phyloP scores from a whole-genome alignment of 2,113 vertebrate genomes.

The Oreotrochilus melanogaster region DNA sequence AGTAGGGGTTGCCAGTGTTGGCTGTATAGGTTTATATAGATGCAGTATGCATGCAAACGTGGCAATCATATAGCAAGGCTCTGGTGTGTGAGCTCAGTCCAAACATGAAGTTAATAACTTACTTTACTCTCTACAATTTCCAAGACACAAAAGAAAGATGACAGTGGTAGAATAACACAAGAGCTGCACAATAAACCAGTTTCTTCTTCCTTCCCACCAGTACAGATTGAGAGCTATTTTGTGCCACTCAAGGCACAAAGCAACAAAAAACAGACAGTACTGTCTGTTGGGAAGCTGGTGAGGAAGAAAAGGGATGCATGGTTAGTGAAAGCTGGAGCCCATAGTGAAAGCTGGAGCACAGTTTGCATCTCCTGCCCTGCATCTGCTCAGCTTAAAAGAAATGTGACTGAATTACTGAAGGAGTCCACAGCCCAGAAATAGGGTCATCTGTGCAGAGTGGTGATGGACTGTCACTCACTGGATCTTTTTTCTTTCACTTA shows the following conservation, averaged over 20 bases:
- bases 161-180: not conserved
- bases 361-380: not conserved
- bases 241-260: not conserved
- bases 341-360: not conserved
- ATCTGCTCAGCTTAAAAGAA: not conserved
- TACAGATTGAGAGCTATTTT: not conserved
- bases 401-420: not conserved
- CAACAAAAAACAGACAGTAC: not conserved
- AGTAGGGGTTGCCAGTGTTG: not conserved
- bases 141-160: not conserved
- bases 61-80: not conserved
- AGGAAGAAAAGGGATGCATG: not conserved
- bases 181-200: not conserved
- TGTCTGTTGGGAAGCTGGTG: not conserved
- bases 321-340: not conserved
- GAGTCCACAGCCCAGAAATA: too few relatives aligned
- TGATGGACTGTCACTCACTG: not conserved
- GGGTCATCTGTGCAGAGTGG: not conserved
- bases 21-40: not conserved
- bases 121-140: not conserved
- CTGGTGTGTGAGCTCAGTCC: not conserved
- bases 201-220: not conserved
- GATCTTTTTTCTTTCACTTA: not conserved
- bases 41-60: not conserved
- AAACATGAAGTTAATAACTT: not conserved